These are phyloP conservation scores for Diploscapter pachys DNA, from an alignment of 1,140 invertebrate genomes.

Conservation along the genomic window DNA sequence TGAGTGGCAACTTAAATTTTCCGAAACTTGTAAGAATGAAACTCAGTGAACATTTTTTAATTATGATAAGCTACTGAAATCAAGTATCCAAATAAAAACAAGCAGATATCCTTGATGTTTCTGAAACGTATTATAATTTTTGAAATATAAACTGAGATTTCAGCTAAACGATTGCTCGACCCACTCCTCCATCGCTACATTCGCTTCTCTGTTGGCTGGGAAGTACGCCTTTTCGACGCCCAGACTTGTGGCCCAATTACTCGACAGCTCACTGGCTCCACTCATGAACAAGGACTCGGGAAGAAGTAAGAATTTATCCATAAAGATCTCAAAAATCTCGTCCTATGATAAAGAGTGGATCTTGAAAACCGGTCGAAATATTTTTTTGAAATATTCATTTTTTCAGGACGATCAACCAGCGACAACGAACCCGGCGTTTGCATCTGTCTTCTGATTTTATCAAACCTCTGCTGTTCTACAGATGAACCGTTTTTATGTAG, in stretches of 20 bases:
- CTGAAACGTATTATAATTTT: not conserved
- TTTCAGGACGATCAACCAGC: not conserved
- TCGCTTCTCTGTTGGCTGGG: conserved; percentile 21
- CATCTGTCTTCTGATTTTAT: conserved; percentile 18
- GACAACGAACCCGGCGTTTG: conserved; percentile 9
- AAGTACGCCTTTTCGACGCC: conserved; percentile 23
- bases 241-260: not conserved
- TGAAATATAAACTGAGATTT: not conserved
- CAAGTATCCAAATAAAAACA: too few species aligned
- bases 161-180: conserved; percentile 22
- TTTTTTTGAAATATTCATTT: not conserved
- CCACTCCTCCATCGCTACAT: conserved; percentile 26
- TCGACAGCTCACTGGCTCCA: conserved; percentile 10
- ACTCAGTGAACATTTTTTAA: too few species aligned
- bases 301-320: conserved; percentile 5
- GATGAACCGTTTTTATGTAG: conserved; percentile 18
- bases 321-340: conserved; percentile 1
- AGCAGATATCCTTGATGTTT: too few species aligned
- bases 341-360: conserved; percentile 3
- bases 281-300: not conserved
- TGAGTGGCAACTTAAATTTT: too few species aligned
- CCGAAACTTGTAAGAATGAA: too few species aligned
- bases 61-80: too few species aligned
- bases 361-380: not conserved
- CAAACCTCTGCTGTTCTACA: conserved; percentile 7